These are phyloP conservation scores for Scaptomyza pallida DNA, from an alignment of 1,140 invertebrate genomes.

Conservation along the genomic window DNA sequence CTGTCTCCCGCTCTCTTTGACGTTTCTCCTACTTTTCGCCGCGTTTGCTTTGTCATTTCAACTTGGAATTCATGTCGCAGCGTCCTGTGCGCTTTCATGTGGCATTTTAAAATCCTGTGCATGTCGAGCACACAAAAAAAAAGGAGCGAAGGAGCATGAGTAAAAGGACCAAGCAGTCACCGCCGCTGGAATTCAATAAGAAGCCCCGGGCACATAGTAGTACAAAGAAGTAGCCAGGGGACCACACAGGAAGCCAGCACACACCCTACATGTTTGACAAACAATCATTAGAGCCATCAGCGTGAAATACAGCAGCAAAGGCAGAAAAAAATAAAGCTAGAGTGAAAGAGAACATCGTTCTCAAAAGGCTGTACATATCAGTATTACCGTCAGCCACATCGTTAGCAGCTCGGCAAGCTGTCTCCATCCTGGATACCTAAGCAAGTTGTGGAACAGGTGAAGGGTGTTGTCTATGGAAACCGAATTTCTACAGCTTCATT, in stretches of 20 bases:
- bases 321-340: conserved; percentile 10
- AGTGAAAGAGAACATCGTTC: conserved; percentile 13
- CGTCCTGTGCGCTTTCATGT: conserved; percentile 64
- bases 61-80: conserved; percentile 76
- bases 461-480: conserved; percentile 21
- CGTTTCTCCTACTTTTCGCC: conserved; percentile 25
- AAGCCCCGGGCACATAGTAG: conserved; percentile 28
- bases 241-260: conserved; percentile 23
- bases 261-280: conserved; percentile 65
- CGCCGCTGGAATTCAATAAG: conserved; percentile 72
- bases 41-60: conserved; percentile 70
- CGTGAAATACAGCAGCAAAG: conserved; percentile 6
- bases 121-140: conserved; percentile 47
- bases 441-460: background rate
- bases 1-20: too few species aligned
- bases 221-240: conserved; percentile 18
- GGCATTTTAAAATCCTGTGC: conserved; percentile 78
- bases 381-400: conserved; percentile 57
- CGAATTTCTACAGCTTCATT: conserved; percentile 52
- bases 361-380: conserved; percentile 59
- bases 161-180: conserved; percentile 37
- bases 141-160: background rate
- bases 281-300: conserved; percentile 78
- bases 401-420: conserved; percentile 56
- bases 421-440: conserved; percentile 29